A percentile compares a stretch with the other conserved stretches of the same genome.
Conservation (phyloP, 2,113 vertebrate genomes). For the Lipophrys pholis region DNA sequence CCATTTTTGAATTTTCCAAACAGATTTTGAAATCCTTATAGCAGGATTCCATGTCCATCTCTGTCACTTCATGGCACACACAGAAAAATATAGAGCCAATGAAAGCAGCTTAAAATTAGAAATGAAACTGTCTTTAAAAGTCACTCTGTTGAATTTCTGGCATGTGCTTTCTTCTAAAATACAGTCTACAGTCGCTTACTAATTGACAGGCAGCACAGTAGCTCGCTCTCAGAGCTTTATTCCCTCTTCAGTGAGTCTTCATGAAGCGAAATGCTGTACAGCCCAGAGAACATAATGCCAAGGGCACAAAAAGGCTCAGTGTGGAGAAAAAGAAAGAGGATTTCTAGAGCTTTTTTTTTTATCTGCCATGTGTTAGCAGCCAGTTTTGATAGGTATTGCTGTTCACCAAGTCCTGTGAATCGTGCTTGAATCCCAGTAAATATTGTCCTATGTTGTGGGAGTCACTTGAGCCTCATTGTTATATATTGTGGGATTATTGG, state of each 20-base stretch:
- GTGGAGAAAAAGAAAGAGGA: background rate
- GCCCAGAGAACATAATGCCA: background rate
- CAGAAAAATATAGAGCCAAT: too few species aligned
- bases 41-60: too few species aligned
- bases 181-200: background rate
- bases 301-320: background rate
- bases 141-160: too few species aligned
- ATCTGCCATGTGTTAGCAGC: background rate
- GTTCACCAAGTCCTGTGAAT: background rate
- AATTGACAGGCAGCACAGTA: conserved; percentile 7
- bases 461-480: background rate
- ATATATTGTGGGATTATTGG: background rate
- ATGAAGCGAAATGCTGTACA: background rate
- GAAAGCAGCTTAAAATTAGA: too few species aligned
- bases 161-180: too few species aligned
- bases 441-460: background rate
- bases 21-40: too few species aligned
- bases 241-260: background rate
- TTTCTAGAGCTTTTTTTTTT: background rate
- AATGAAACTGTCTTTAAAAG: too few species aligned
- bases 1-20: too few species aligned
- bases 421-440: background rate
- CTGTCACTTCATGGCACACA: too few species aligned
- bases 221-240: background rate
- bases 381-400: conserved; percentile 1